These are phyloP conservation scores for Drosophila kohkoa DNA, from an alignment of 1,140 invertebrate genomes.

Conservation along the genomic window DNA sequence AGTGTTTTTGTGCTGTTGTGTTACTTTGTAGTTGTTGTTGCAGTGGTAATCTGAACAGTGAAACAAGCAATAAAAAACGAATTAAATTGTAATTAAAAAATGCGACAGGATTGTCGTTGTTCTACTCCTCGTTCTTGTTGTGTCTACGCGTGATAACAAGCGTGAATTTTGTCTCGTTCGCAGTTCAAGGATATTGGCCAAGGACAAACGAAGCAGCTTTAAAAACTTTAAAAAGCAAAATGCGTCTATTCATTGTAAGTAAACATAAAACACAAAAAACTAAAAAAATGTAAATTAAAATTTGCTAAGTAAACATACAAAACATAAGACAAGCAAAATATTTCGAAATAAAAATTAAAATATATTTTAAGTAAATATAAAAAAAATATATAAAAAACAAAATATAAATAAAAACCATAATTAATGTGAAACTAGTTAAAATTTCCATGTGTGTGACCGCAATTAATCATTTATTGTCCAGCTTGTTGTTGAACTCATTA, in stretches of 20 bases:
- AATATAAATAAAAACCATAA: slow-evolving; percentile 3
- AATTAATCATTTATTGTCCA: slow-evolving; percentile 65
- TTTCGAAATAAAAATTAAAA: not conserved
- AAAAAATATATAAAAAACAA: not conserved
- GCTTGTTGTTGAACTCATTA: slow-evolving; percentile 65
- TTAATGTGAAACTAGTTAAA: slow-evolving; percentile 54
- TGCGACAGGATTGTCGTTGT: slow-evolving; percentile 51
- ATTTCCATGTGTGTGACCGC: slow-evolving; percentile 41
- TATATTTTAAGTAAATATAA: slow-evolving; percentile 52
- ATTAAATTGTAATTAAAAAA: slow-evolving; percentile 55
- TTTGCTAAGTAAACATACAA: slow-evolving; percentile 47
- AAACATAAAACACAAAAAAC: slow-evolving; percentile 6
- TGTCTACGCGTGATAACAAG: slow-evolving; percentile 41
- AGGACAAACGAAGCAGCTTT: slow-evolving; percentile 16
- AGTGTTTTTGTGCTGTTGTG: slow-evolving; percentile 6
- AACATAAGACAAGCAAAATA: not conserved
- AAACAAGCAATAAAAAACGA: slow-evolving; percentile 16
- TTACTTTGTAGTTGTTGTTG: slow-evolving; percentile 18
- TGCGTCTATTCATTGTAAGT: slow-evolving; percentile 71
- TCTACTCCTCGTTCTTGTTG: slow-evolving; percentile 11
- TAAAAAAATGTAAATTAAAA: not conserved
- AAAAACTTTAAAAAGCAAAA: slow-evolving; percentile 22
- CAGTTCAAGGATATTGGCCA: slow-evolving; percentile 71
- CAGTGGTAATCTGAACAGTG: slow-evolving; percentile 16
- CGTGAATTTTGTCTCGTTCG: slow-evolving; percentile 53